Conservation (phyloP, 2,113 vertebrate genomes). For the Oenanthe oenanthe region DNA sequence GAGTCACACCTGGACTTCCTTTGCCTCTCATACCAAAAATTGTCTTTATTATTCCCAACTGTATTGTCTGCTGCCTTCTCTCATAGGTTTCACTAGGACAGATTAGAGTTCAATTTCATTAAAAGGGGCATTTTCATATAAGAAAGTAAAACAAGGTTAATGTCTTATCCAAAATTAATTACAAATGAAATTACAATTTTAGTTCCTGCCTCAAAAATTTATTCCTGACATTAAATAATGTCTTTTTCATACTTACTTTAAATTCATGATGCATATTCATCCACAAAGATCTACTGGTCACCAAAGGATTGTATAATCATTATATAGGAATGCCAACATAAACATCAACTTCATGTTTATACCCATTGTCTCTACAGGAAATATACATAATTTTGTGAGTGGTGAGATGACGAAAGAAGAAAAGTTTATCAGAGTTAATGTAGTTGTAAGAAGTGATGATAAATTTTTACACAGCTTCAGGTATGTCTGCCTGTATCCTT, state of each 20-base stretch:
- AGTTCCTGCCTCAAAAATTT: background rate
- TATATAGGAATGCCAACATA: background rate
- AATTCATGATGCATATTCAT: background rate
- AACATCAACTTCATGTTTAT: background rate
- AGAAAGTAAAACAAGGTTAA: background rate
- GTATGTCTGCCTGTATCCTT: background rate
- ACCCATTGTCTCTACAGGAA: background rate
- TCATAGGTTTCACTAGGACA: background rate
- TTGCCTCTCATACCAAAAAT: constrained; percentile 24
- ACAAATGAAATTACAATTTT: background rate
- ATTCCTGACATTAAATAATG: background rate
- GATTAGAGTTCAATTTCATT: background rate
- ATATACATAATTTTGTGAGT: background rate
- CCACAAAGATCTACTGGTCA: background rate
- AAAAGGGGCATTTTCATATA: background rate
- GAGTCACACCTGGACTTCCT: constrained; percentile 40
- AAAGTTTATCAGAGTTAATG: background rate
- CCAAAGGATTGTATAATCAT: background rate
- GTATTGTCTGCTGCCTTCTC: background rate
- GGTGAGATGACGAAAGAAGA: background rate
- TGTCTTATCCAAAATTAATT: background rate
- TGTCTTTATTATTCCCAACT: background rate
- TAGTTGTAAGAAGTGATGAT: background rate
- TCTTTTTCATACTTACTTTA: background rate
- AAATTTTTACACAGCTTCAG: background rate